These are phyloP conservation scores for Coracias cyanogaster DNA, from an alignment of 2,797 vertebrate species.

Conservation along the genomic window DNA sequence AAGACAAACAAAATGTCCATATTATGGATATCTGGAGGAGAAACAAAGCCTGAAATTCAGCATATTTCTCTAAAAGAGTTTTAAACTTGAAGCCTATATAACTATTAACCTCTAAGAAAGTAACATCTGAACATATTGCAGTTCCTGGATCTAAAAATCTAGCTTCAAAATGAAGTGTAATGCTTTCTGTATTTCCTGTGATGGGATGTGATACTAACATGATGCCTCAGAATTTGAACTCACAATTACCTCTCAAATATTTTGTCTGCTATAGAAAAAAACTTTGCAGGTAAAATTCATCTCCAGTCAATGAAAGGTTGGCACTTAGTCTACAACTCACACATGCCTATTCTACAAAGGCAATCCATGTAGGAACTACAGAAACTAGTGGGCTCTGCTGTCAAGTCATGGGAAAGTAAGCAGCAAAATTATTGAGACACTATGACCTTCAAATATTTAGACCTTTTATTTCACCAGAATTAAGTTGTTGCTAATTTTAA, in stretches of 20 bases:
- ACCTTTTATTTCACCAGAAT: neutral
- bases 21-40: neutral
- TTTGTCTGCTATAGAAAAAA: neutral
- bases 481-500: neutral
- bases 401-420: neutral
- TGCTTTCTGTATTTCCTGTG: neutral
- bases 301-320: neutral
- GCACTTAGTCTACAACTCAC: neutral
- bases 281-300: neutral
- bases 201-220: neutral
- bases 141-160: conserved; percentile 12
- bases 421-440: neutral
- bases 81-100: conserved; percentile 5
- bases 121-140: conserved; percentile 23
- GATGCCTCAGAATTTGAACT: neutral
- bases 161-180: conserved; percentile 19
- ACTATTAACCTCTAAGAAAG: conserved; percentile 1
- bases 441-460: neutral
- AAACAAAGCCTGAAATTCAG: conserved; percentile 5
- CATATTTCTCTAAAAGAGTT: conserved; percentile 35
- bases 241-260: neutral
- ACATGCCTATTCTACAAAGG: neutral
- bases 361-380: neutral
- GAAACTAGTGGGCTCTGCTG: neutral
- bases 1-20: neutral